Base-by-base conservation (phyloP, 2,113 vertebrate genomes). In the Perccottus glenii region DNA sequence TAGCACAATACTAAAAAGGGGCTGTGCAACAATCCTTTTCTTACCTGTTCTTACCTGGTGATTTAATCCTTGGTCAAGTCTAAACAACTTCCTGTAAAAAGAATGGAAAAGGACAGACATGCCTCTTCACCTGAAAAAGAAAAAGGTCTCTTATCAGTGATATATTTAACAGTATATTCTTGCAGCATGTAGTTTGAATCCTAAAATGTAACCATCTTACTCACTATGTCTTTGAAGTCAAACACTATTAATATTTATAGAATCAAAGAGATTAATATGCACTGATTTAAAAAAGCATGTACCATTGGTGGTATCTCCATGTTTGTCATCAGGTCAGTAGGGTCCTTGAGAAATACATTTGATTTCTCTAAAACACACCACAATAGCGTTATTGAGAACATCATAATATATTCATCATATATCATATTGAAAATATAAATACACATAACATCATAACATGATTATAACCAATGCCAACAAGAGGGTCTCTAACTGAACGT, bases 301-400 rank as follows among this genome's bases (percentile, higher is more conserved):
- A 91, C 85, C 90, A n/a, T 90, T 89, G 3, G 84, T 75, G 67
- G 87, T 90, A 75, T 88, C 88, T n/a, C 90, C 87, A 11, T 33
- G 60, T 87, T 87, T 60, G 84, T 88, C 85, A 91, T 89, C 75
- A 90, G 15, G 66, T 89, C 87, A 51, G 85, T 87, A 2, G 90
- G 90, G 62, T 91, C 90, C 49, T 90, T 91, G 43, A 81, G 55
- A 73, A 91, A 90, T 42, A 83, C 1, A 19, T 53, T 80, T 44
- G 83, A 80, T 50, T 88, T 90, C 55, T 88, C 89, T 90, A 66
- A 58, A 85, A 85, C 36, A 70, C 19, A n/a, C n/a, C n/a, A 84
- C 1, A 42, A 63, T 4, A 52, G 8, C 4, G 19, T 48, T 12
- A 59, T 57, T 52, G 10, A 33, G 27, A 14, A 55, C 11, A 55